Evolutionary conservation across 2,797 vertebrate genomes (phyloP).

Genomic region (Leuciscus waleckii): DNA sequence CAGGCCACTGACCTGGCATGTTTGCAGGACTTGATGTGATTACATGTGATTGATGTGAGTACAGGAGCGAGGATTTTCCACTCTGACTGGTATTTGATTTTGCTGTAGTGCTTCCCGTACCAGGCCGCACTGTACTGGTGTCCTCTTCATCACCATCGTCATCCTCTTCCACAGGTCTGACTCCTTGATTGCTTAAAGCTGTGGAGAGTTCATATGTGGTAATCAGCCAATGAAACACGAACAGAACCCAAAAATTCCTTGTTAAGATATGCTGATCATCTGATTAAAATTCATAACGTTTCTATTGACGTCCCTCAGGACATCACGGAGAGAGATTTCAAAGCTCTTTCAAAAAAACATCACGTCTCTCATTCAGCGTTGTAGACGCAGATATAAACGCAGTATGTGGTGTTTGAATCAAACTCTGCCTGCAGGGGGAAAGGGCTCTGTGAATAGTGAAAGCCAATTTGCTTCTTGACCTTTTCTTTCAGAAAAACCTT

Average conservation of each 20-base stretch:
- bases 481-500: conserved; percentile 60
- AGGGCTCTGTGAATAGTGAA: conserved; percentile 38
- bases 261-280: not conserved
- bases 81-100: conserved; percentile 85
- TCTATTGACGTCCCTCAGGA: not conserved
- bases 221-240: conserved; percentile 9
- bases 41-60: conserved; percentile 78
- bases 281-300: conserved; percentile 19
- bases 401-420: conserved; percentile 32
- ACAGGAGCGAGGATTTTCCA: conserved; percentile 87
- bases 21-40: conserved; percentile 95
- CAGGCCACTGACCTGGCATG: conserved; percentile 91
- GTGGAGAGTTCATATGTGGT: conserved; percentile 47
- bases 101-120: conserved; percentile 79
- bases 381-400: conserved; percentile 54
- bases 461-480: conserved; percentile 57
- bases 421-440: conserved; percentile 15
- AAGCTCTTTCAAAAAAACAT: conserved; percentile 26
- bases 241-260: not conserved
- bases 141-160: conserved; percentile 67
- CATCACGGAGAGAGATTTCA: conserved; percentile 6
- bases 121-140: conserved; percentile 76
- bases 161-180: conserved; percentile 61
- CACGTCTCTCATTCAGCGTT: not conserved
- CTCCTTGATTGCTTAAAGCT: conserved; percentile 83